Evolutionary conservation across 2,888 invertebrate species (phyloP).

Genomic region (Hoplodrina ambigua): DNA sequence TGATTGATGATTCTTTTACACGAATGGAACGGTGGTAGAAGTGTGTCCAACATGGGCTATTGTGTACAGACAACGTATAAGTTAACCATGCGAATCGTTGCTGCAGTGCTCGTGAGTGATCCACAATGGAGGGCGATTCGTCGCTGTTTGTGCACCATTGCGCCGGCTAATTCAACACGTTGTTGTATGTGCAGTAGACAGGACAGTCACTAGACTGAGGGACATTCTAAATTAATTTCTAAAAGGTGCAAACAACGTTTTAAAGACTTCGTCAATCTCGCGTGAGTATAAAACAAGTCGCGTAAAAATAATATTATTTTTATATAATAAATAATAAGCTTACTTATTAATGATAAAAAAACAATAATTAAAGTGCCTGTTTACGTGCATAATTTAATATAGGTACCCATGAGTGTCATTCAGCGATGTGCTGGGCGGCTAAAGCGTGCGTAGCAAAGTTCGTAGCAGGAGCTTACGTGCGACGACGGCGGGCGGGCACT

Average conservation of each 20-base stretch:
- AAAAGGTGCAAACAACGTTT: slow-evolving; percentile 26
- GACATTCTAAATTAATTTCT: neutral
- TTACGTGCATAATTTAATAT: slow-evolving; percentile 10
- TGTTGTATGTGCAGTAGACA: slow-evolving; percentile 28
- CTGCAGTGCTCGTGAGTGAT: slow-evolving; percentile 30
- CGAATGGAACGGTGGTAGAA: slow-evolving; percentile 21
- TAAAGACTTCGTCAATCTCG: slow-evolving; percentile 23
- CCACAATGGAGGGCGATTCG: slow-evolving; percentile 47
- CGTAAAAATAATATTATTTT: neutral
- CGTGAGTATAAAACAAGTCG: neutral
- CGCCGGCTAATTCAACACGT: slow-evolving; percentile 49
- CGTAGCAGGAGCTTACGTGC: slow-evolving; percentile 86
- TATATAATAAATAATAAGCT: neutral
- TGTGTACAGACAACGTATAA: slow-evolving; percentile 38
- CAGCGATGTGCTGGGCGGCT: slow-evolving; percentile 50
- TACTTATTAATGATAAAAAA: neutral
- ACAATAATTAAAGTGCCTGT: neutral
- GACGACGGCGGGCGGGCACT: slow-evolving; percentile 82
- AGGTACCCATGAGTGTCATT: slow-evolving; percentile 16
- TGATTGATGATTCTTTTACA: slow-evolving; percentile 47
- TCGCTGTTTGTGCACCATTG: slow-evolving; percentile 59
- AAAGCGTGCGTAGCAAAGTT: slow-evolving; percentile 81
- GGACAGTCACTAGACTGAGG: neutral
- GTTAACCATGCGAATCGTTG: slow-evolving; percentile 56
- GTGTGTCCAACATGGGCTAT: slow-evolving; percentile 45